A percentile compares a stretch with the other conserved stretches of the same genome.
These are phyloP conservation scores for Eriocheir sinensis DNA, from an alignment of 1,140 invertebrate species.

Conservation along the genomic window DNA sequence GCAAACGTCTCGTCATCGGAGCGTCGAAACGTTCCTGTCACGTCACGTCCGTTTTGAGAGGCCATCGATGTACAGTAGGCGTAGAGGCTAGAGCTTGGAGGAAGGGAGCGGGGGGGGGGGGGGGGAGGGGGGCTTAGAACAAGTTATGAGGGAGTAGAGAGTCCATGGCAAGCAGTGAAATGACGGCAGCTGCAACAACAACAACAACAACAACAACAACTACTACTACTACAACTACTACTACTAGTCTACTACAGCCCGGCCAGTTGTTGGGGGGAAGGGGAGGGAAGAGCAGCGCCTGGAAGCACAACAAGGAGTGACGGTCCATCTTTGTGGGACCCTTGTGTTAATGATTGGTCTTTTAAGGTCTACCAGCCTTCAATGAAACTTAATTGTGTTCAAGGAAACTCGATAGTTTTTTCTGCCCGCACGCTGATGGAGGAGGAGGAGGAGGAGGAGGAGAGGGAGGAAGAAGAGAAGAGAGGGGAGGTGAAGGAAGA, in stretches of 20 bases:
- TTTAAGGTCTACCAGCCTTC: background rate
- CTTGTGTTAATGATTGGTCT: background rate
- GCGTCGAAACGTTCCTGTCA: no score
- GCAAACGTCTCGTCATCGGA: no score
- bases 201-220: no score
- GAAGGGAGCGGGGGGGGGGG: background rate
- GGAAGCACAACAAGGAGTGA: slow-evolving; percentile 21
- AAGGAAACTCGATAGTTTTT: slow-evolving; percentile 2
- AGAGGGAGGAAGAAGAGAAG: slow-evolving; percentile 9
- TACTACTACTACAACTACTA: no score
- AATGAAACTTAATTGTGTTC: slow-evolving; percentile 7
- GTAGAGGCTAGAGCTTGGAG: no score
- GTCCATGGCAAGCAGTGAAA: no score
- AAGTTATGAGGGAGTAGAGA: no score
- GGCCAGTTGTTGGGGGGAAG: background rate
- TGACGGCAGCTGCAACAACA: background rate
- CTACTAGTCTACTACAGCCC: no score
- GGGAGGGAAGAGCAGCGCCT: background rate
- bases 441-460: background rate
- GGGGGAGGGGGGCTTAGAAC: background rate
- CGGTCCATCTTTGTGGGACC: background rate
- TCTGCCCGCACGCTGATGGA: background rate
- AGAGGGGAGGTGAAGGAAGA: no score
- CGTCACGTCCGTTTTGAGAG: no score
- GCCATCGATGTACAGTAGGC: no score